Evolutionary conservation across 2,113 vertebrate genomes (phyloP), one percentile per base, ranked within the genome.

Genomic region (Physeter macrocephalus): DNA sequence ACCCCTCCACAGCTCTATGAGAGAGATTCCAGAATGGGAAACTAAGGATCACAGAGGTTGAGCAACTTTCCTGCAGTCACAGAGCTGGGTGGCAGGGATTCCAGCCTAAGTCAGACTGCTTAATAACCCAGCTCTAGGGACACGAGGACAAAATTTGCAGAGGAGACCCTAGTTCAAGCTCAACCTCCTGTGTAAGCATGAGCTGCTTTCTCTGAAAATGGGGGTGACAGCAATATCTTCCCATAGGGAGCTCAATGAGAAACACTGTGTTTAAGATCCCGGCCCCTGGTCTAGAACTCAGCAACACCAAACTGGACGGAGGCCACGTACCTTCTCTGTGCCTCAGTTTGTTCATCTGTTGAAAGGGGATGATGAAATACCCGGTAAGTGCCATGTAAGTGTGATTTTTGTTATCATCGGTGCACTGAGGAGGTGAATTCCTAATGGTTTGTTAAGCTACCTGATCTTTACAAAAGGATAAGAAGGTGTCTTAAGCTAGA

Each of bases 401-500:
- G 25, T 67, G 69, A 12, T 11, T 34, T 54, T 5, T 10, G 21
- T n/a, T 12, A 23, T 81, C 54, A 13, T 7, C n/a, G 36, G 29
- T 27, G 25, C 43, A 4, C 8, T 0, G 36, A 49, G 0, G 0
- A 9, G 36, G 17, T n/a, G 52, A 39, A 31, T 17, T 54, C 5
- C 67, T 31, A 2, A 20, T 2, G 2, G 57, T 27, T 25, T 25
- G 7, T 31, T n/a, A 66, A 67, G 59, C 41, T 43, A 9, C 29
- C 15, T 6, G 8, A 29, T 21, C 66, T 46, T 39, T 43, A n/a
- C 14, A 59, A 17, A 31, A 23, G 64, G 14, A 9, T 34, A n/a
- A n/a, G 18, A 64, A 39, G 20, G 13, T 57, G 23, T n/a, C 15
- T 8, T 29, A 49, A 54, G 46, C n/a, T 62, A 34, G 61, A 49